Percentiles rank a stretch among this genome's conserved stretches.
Evolutionary conservation across 2,113 vertebrate species (phyloP).

Genomic region (Potamarius usumacintae): DNA sequence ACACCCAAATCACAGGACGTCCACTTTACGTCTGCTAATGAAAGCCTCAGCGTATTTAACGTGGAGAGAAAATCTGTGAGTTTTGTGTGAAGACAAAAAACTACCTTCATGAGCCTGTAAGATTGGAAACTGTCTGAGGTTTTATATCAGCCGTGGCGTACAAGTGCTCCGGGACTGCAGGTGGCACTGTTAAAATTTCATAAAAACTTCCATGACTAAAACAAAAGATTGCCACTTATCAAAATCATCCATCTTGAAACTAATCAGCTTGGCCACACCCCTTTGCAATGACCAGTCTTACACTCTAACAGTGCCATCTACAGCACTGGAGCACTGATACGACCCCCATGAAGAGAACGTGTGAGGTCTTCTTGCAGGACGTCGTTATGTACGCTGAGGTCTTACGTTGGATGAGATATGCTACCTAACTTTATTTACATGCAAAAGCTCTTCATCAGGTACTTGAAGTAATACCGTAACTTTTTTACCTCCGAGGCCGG

Average conservation of each 20-base stretch:
- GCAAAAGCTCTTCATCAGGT: slow-evolving; percentile 28
- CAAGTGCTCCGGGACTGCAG: neutral
- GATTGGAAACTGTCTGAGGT: neutral
- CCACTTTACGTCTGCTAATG: neutral
- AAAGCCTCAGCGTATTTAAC: neutral
- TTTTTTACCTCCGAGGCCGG: slow-evolving; percentile 19
- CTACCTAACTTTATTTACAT: slow-evolving; percentile 10
- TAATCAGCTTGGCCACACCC: neutral
- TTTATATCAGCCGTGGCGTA: neutral
- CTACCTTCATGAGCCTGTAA: neutral
- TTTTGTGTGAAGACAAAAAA: neutral
- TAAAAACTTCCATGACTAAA: neutral
- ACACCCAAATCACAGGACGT: neutral
- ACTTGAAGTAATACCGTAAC: neutral
- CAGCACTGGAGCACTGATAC: neutral
- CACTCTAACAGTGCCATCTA: neutral
- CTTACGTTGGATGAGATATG: neutral
- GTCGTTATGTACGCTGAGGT: neutral
- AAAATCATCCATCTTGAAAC: neutral
- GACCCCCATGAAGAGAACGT: no score
- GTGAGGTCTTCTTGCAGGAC: neutral
- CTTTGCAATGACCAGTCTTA: neutral
- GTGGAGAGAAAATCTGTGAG: neutral
- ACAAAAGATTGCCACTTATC: neutral
- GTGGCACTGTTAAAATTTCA: neutral